Conservation (phyloP, 2,113 vertebrate species). For the Tragelaphus imberbis region DNA sequence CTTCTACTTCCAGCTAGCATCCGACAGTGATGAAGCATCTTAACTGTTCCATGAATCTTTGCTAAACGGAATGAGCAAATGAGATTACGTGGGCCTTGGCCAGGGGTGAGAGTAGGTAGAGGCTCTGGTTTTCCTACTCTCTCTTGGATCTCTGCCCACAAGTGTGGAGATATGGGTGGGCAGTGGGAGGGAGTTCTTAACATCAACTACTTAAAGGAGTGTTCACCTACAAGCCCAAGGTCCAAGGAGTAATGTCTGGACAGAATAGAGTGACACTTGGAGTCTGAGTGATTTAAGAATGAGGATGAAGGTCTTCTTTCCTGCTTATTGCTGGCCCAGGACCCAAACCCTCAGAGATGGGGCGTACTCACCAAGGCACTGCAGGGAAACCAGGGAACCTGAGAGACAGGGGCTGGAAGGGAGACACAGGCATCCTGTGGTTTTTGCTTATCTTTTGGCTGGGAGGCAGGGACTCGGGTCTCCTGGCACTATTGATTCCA, state of each 20-base stretch:
- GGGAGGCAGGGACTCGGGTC: fast-evolving
- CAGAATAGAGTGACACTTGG: not conserved
- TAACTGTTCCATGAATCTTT: not conserved
- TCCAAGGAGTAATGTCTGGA: not conserved
- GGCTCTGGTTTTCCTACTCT: not conserved
- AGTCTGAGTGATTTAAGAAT: not conserved
- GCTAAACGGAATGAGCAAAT: not conserved
- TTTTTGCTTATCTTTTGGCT: not conserved
- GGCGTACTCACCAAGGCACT: constrained; percentile 76
- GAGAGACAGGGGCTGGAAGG: constrained; percentile 76
- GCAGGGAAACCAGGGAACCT: constrained; percentile 62
- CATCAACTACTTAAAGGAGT: not conserved
- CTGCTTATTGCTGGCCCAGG: not conserved
- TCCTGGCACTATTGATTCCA: not conserved
- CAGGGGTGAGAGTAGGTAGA: not conserved
- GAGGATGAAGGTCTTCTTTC: not conserved
- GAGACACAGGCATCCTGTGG: not conserved
- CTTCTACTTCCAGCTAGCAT: not conserved
- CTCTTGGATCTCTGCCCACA: not conserved
- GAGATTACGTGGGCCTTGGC: not conserved
- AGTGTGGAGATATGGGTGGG: not conserved
- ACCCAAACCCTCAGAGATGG: not conserved
- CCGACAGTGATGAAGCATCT: not conserved
- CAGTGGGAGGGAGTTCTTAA: not conserved
- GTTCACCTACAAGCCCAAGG: not conserved